Conservation (phyloP, 2,888 invertebrate genomes). For the Phlogophora meticulosa region DNA sequence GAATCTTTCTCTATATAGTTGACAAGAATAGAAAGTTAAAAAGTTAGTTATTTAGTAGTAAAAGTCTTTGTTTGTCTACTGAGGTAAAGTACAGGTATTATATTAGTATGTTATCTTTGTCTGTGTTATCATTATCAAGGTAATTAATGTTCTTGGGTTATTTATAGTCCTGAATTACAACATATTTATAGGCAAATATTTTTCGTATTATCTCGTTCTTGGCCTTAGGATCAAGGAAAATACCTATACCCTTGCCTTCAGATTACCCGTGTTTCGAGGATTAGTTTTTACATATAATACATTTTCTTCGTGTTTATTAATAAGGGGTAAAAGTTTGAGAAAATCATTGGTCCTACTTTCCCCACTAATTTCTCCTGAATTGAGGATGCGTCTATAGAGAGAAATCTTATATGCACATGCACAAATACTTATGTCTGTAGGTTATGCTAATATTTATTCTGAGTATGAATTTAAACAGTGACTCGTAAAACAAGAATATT, state of each 20-base stretch:
- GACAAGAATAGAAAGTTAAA: slow-evolving; percentile 12
- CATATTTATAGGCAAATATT: neutral
- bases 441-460: slow-evolving; percentile 12
- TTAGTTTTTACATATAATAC: too few relatives aligned
- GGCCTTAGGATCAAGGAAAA: neutral
- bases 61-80: neutral
- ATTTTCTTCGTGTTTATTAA: too few relatives aligned
- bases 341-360: neutral
- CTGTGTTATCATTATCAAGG: slow-evolving; percentile 13
- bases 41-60: slow-evolving; percentile 1
- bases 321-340: neutral
- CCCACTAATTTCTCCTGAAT: slow-evolving; percentile 25
- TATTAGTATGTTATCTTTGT: slow-evolving; percentile 26
- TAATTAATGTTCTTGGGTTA: slow-evolving; percentile 19
- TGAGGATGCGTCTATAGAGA: slow-evolving; percentile 34
- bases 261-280: too few relatives aligned
- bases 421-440: slow-evolving; percentile 1
- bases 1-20: neutral
- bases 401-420: slow-evolving; percentile 28
- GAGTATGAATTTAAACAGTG: neutral
- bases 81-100: slow-evolving; percentile 1
- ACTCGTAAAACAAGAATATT: neutral
- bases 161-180: slow-evolving; percentile 7
- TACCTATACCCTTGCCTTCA: too few relatives aligned
- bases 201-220: neutral